Evolutionary conservation across 2,888 invertebrate species (phyloP).

Genomic region (Lottia gigantea): DNA sequence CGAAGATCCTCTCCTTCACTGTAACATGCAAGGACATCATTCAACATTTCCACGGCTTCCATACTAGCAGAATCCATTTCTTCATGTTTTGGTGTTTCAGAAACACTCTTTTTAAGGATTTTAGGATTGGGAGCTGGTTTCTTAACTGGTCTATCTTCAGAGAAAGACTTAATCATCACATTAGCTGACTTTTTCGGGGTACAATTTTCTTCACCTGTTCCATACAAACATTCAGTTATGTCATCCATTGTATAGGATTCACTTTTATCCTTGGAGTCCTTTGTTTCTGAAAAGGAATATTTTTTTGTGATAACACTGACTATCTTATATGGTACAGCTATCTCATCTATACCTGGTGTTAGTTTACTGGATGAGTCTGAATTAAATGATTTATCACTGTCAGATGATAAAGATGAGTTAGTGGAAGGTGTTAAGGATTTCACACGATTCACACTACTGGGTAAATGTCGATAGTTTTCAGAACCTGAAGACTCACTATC

Average conservation of each 20-base stretch:
- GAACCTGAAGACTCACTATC: conserved; percentile 19
- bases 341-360: conserved; percentile 7
- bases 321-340: conserved; percentile 20
- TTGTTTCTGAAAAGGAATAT: conserved; percentile 14
- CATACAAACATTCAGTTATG: conserved; percentile 28
- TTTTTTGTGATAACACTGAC: conserved; percentile 27
- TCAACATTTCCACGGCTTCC: conserved; percentile 49
- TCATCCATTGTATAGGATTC: conserved; percentile 26
- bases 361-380: background rate
- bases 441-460: background rate
- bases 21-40: conserved; percentile 48
- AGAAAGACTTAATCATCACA: conserved; percentile 10
- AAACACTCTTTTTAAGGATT: conserved; percentile 14
- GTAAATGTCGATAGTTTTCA: conserved; percentile 12
- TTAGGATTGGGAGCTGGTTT: background rate
- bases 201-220: conserved; percentile 1
- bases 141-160: conserved; percentile 7
- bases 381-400: conserved; percentile 18
- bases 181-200: background rate
- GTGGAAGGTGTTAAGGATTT: conserved; percentile 21
- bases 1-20: conserved; percentile 23
- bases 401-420: conserved; percentile 20
- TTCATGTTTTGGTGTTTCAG: conserved; percentile 31
- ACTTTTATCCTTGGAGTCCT: conserved; percentile 16
- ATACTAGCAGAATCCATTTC: conserved; percentile 37